A percentile compares a stretch with the other conserved stretches of the same genome.
These are phyloP conservation scores for Lapara coniferarum DNA, from an alignment of 2,888 invertebrate species.

Conservation along the genomic window DNA sequence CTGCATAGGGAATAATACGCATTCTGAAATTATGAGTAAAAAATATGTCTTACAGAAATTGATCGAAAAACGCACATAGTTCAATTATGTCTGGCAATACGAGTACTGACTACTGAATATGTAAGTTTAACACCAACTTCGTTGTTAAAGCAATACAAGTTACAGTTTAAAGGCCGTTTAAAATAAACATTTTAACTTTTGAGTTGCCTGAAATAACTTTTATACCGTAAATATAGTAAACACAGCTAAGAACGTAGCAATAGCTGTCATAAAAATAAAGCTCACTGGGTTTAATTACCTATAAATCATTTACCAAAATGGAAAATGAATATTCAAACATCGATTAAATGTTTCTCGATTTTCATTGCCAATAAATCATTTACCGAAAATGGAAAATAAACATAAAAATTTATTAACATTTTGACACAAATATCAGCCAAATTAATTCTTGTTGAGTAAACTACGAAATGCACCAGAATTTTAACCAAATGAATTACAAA, in stretches of 20 bases:
- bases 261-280: not conserved
- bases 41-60: not conserved
- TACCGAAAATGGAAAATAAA: slow-evolving; percentile 2
- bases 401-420: slow-evolving; percentile 2
- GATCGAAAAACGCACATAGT: not conserved
- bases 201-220: too few relatives aligned
- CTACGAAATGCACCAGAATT: not conserved
- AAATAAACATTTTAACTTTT: not conserved
- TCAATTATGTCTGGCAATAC: not conserved
- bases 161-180: not conserved
- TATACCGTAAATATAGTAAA: too few relatives aligned
- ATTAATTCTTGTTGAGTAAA: not conserved
- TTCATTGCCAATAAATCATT: not conserved
- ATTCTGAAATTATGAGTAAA: slow-evolving; percentile 7
- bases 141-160: not conserved
- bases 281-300: not conserved
- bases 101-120: not conserved
- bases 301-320: not conserved
- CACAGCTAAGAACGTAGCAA: not conserved
- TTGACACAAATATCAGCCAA: not conserved
- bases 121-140: not conserved
- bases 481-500: not conserved
- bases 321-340: not conserved
- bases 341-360: not conserved
- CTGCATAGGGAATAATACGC: not conserved